These are phyloP conservation scores for Cremastobaeus sp. DNA, from an alignment of 2,888 invertebrate species.

Conservation along the genomic window DNA sequence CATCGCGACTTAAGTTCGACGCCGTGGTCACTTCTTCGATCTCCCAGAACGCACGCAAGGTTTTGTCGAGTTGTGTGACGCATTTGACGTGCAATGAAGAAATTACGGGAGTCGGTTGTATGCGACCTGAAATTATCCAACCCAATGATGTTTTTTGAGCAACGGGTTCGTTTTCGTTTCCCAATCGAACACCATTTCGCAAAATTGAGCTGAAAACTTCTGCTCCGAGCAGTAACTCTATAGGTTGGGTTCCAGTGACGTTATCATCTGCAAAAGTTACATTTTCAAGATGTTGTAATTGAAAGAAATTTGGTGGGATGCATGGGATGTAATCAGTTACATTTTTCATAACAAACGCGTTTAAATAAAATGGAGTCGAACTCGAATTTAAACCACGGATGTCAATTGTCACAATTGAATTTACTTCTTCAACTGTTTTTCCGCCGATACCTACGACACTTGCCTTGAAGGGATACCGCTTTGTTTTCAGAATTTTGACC, in stretches of 20 bases:
- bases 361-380: too few relatives aligned
- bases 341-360: too few relatives aligned
- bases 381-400: too few relatives aligned
- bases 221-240: conserved; percentile 17
- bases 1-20: too few relatives aligned
- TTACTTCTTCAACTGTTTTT: too few relatives aligned
- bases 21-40: too few relatives aligned
- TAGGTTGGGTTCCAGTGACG: neutral
- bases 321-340: too few relatives aligned
- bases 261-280: conserved; percentile 15
- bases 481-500: too few relatives aligned
- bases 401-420: too few relatives aligned
- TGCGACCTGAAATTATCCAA: conserved; percentile 11
- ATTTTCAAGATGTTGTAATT: conserved; percentile 5
- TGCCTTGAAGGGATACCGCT: too few relatives aligned
- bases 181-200: conserved; percentile 5
- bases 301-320: too few relatives aligned
- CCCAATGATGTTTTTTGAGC: conserved; percentile 13
- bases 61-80: neutral
- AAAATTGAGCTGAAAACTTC: conserved; percentile 26
- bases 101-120: neutral
- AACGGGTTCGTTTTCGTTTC: conserved; percentile 4
- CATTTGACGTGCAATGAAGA: neutral
- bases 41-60: conserved; percentile 9
- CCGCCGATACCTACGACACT: conserved; percentile 9